Base-by-base conservation (phyloP, 2,113 vertebrate genomes). In the Melanerpes formicivorus region DNA sequence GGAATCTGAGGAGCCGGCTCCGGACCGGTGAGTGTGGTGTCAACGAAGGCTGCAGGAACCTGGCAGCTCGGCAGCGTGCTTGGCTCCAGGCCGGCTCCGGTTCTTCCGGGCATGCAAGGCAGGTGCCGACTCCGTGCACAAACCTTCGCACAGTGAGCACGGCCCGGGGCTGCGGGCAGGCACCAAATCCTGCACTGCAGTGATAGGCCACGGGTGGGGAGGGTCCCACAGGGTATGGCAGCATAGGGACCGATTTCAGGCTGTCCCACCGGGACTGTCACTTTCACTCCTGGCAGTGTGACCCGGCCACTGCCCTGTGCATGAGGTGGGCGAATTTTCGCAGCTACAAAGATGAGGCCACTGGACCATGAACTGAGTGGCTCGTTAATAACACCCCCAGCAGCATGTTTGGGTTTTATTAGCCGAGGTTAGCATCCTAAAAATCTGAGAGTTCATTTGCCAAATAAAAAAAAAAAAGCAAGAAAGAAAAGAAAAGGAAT, bases 101-200 rank as follows among this genome's bases (percentile, higher is more conserved):
- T 16, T 30, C 5, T 26, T 26, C 34, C 70, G 5, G 56, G 11
- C 13, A 6, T 11, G 34, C 22, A 16, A 15, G 23, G 18, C 55
- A 46, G 27, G 37, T 22, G 46, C 16, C 5, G 23, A 27, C 11
- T 54, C 59, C n/a, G 16, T 8, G 25, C 63, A 16, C 9, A 26
- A 9, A 42, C 44, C 21, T 6, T 50, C 4, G 46, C 54, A 11
- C 10, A 3, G 62, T 11, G 63, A 26, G 30, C 42, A 79, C 13
- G 14, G 4, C 9, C 52, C 46, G 6, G 42, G 60, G 60, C 44
- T 88, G 59, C 23, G 44, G 65, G 26, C 29, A 23, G 29, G 62
- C 21, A 4, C 7, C 3, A 18, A 9, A 1, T 23, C 42, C 58
- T 8, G 44, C 60, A 0, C 37, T 19, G 64, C 54, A 18, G 0